Percentiles rank a stretch among this genome's conserved stretches.
phyloP scores from a whole-genome alignment of 2,113 vertebrate genomes.

The Vanacampus margaritifer region DNA sequence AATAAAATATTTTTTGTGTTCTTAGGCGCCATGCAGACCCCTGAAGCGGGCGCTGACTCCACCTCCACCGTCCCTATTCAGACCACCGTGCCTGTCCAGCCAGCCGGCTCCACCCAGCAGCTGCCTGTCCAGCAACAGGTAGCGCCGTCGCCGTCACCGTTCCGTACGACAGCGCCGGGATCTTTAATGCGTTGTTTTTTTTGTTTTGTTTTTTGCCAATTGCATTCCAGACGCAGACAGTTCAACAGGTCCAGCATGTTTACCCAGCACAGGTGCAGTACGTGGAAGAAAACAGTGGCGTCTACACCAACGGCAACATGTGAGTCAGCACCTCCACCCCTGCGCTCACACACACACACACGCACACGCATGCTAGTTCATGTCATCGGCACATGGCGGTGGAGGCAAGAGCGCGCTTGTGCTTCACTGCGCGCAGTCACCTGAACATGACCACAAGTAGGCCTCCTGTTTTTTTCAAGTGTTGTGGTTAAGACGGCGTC shows the following conservation, averaged over 20 bases:
- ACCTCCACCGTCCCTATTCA: slow-evolving; percentile 85
- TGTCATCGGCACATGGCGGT: slow-evolving; percentile 63
- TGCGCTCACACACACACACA: slow-evolving; percentile 18
- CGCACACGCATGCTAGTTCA: slow-evolving; percentile 31
- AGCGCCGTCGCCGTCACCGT: slow-evolving; percentile 31
- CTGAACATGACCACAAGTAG: slow-evolving; percentile 66
- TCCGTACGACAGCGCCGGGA: background rate
- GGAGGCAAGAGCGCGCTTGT: slow-evolving; percentile 24
- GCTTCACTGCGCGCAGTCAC: slow-evolving; percentile 51
- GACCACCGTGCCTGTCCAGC: slow-evolving; percentile 80
- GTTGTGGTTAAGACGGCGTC: slow-evolving; percentile 20
- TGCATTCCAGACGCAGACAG: slow-evolving; percentile 75
- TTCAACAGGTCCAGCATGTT: slow-evolving; percentile 89
- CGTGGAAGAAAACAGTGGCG: slow-evolving; percentile 88
- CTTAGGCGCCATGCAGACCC: slow-evolving; percentile 91
- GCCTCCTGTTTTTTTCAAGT: slow-evolving; percentile 31
- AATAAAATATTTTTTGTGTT: background rate
- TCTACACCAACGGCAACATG: slow-evolving; percentile 96
- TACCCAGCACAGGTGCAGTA: slow-evolving; percentile 96
- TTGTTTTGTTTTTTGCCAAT: background rate
- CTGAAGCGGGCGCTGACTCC: slow-evolving; percentile 85
- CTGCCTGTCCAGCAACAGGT: slow-evolving; percentile 91
- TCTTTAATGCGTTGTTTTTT: background rate
- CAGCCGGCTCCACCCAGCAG: slow-evolving; percentile 76
- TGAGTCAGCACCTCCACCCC: slow-evolving; percentile 69